Evolutionary conservation across 2,888 invertebrate species (phyloP), one percentile per base, ranked within the genome.

Genomic region (Hybos culiciformis): DNA sequence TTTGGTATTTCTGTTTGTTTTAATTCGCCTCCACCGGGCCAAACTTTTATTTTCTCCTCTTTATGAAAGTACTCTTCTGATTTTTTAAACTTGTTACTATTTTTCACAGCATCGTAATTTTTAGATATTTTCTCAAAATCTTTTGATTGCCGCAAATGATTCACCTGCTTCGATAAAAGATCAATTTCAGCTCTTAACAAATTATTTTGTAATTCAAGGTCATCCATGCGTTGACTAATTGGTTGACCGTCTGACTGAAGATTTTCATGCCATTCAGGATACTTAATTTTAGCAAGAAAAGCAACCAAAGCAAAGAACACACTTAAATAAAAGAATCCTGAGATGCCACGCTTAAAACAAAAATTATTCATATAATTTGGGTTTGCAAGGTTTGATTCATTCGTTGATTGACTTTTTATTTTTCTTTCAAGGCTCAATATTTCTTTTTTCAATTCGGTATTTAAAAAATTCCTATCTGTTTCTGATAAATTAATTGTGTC

Each of bases 131-230:
- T 49, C 14, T 44, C 37, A 34, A 32, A 44, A 5, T 47, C 50
- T 29, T 45, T 52, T 4, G 52, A 14, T 5, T 47, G 48, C 11
- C 45, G 56, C 12, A 62, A 55, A 47, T 63, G 57, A 15, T 56
- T 55, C 1, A 64, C 50, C 42, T 64, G 59, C 39, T 60, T 62
- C n/a, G 56, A 51, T 19, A 64, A 50, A 29, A 63, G 54, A 43
- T 63, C 62, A 37, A 63, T 62, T 48, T 63, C 64, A 9, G 61
- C 61, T 3, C 63, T 56, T 56, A 63, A 58, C 9, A 63, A 50
- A 50, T 62, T 62, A 45, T 63, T 63, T 39, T 61, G 58, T 26
- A 64, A 41, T 42, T 63, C 62, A 43, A 63, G 47, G 8, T 60
- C 58, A 4, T 42, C 49, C 17, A 63, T 37, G 37, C 57, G 58